Conservation (phyloP, 2,113 vertebrate species). For the Oryzias celebensis region DNA sequence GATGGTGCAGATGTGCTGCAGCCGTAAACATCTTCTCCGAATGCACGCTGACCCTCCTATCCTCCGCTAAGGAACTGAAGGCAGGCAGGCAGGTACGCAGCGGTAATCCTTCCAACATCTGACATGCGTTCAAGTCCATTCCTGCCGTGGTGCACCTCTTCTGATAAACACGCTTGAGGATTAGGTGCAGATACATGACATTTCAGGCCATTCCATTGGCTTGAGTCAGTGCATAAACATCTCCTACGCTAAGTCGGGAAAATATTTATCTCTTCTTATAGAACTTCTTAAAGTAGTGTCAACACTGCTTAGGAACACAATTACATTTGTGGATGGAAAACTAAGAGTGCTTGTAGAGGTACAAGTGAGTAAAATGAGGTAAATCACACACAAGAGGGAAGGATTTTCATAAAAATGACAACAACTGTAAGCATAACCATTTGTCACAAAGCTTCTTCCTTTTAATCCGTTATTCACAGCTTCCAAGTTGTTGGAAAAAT, state of each 20-base stretch:
- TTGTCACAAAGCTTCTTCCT: too few species aligned
- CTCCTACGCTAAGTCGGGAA: slow-evolving; percentile 58
- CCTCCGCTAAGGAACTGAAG: neutral
- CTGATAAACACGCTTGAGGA: slow-evolving; percentile 53
- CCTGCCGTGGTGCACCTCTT: slow-evolving; percentile 34
- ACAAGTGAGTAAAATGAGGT: slow-evolving; percentile 41
- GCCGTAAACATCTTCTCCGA: neutral
- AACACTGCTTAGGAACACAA: slow-evolving; percentile 69
- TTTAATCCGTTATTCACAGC: too few species aligned
- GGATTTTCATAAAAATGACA: slow-evolving; percentile 1
- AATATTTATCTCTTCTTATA: slow-evolving; percentile 76
- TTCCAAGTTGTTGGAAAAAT: too few species aligned
- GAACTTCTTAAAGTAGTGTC: slow-evolving; percentile 73
- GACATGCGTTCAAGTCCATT: slow-evolving; percentile 47
- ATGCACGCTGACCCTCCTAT: neutral
- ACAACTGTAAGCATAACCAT: too few species aligned
- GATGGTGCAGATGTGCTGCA: slow-evolving; percentile 12
- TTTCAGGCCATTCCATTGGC: slow-evolving; percentile 66
- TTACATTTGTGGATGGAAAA: slow-evolving; percentile 60
- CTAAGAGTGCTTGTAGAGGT: slow-evolving; percentile 54
- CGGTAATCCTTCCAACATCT: slow-evolving; percentile 32
- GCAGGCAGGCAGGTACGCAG: slow-evolving; percentile 21
- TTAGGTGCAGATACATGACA: slow-evolving; percentile 67
- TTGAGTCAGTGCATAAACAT: slow-evolving; percentile 71
- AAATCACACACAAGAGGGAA: slow-evolving; percentile 5